Percentiles rank a stretch among this genome's conserved stretches.
Conservation (phyloP, 2,113 vertebrate genomes). For the Oreotrochilus melanogaster region DNA sequence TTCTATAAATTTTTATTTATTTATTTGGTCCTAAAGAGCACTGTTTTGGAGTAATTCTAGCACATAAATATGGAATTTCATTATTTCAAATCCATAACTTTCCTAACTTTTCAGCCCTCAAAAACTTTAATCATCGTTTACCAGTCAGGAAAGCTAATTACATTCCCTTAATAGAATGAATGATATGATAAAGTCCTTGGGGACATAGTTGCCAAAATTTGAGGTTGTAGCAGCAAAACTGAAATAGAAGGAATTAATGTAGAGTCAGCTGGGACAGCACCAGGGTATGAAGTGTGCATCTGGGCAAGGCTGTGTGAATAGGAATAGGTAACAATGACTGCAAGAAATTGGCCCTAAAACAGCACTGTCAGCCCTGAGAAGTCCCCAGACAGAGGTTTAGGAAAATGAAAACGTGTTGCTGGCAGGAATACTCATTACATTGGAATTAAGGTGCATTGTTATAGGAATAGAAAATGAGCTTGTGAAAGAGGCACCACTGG, state of each 20-base stretch:
- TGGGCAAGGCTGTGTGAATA: conserved; percentile 4
- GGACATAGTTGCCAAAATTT: conserved; percentile 1
- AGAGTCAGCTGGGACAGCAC: neutral
- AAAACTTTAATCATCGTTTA: conserved; percentile 15
- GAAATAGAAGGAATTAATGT: conserved; percentile 38
- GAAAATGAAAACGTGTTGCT: conserved; percentile 41
- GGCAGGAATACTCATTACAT: conserved; percentile 3
- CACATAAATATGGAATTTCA: neutral
- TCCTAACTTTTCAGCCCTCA: neutral
- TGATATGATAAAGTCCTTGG: neutral
- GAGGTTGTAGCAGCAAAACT: neutral
- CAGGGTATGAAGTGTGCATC: neutral
- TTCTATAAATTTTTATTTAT: neutral
- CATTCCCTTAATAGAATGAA: neutral
- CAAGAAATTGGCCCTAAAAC: conserved; percentile 46
- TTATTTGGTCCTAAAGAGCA: neutral
- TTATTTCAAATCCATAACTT: neutral
- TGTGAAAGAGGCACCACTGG: neutral
- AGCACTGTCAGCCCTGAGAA: conserved; percentile 29
- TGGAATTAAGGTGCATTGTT: conserved; percentile 37
- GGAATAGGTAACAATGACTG: conserved; percentile 18
- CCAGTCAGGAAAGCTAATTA: conserved; percentile 17
- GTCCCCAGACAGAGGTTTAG: conserved; percentile 36
- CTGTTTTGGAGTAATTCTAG: neutral
- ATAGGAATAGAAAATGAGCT: conserved; percentile 32